Evolutionary conservation across 2,888 invertebrate species (phyloP).

Genomic region (Clepsis dumicolana): DNA sequence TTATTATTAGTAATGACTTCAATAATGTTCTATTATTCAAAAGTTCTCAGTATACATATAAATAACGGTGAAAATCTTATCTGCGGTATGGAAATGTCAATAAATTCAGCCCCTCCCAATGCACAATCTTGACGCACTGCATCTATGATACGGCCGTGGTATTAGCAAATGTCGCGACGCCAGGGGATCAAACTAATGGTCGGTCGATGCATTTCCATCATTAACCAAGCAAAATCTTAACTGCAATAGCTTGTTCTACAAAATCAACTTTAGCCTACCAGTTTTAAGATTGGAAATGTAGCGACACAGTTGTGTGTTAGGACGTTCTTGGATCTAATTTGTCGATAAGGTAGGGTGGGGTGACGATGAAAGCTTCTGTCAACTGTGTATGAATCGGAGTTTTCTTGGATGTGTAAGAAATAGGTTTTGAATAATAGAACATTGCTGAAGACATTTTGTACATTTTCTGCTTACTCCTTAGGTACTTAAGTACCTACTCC

Average conservation of each 20-base stretch:
- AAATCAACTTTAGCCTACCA: background rate
- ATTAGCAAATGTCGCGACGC: conserved; percentile 27
- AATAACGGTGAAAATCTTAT: background rate
- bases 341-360: conserved; percentile 6
- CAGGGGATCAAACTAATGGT: conserved; percentile 17
- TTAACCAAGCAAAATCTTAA: background rate
- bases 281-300: background rate
- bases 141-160: conserved; percentile 16
- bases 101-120: background rate
- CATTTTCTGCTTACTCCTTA: background rate
- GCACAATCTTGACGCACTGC: conserved; percentile 20
- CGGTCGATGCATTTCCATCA: conserved; percentile 9
- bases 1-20: too few relatives aligned
- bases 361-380: conserved; percentile 12
- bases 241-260: background rate
- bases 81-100: background rate
- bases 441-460: background rate
- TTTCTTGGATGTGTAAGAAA: background rate
- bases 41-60: background rate
- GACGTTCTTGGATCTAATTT: background rate
- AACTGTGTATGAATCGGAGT: conserved; percentile 16
- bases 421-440: background rate
- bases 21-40: too few relatives aligned
- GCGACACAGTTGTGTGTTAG: background rate
- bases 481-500: too few relatives aligned